phyloP scores from a whole-genome alignment of 2,888 invertebrate species.

The Tanypteryx hageni region DNA sequence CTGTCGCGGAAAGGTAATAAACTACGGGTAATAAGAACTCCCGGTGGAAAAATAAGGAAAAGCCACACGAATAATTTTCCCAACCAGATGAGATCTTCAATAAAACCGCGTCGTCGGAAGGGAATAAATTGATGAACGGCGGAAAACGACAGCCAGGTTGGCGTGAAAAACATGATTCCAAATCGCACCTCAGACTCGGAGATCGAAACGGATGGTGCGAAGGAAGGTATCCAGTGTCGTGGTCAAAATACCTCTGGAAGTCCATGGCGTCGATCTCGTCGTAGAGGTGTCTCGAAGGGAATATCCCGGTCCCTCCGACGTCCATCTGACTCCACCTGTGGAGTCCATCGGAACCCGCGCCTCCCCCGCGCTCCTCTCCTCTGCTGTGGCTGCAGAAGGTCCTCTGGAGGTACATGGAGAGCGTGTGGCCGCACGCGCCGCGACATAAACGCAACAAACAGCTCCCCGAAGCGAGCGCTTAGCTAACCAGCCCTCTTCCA shows the following conservation, averaged over 20 bases:
- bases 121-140: background rate
- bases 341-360: background rate
- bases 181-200: background rate
- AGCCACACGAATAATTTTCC: too few relatives aligned
- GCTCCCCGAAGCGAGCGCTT: background rate
- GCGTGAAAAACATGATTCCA: background rate
- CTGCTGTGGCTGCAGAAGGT: background rate
- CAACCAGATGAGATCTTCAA: too few relatives aligned
- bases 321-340: constrained; percentile 61
- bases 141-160: too few relatives aligned
- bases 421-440: background rate
- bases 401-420: background rate
- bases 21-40: too few relatives aligned
- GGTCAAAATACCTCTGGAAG: constrained; percentile 66
- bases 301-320: constrained; percentile 53
- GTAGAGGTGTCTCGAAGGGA: constrained; percentile 65
- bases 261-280: constrained; percentile 68
- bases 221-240: background rate
- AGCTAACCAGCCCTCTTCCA: background rate
- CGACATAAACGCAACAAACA: background rate
- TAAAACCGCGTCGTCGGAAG: background rate
- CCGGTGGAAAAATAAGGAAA: too few relatives aligned
- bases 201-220: too few relatives aligned
- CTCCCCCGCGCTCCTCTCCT: background rate
- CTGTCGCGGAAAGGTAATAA: too few relatives aligned